A percentile compares a stretch with the other conserved stretches of the same genome.
phyloP scores from a whole-genome alignment of 2,797 vertebrate species.

The Orientallactaga sibirica region DNA sequence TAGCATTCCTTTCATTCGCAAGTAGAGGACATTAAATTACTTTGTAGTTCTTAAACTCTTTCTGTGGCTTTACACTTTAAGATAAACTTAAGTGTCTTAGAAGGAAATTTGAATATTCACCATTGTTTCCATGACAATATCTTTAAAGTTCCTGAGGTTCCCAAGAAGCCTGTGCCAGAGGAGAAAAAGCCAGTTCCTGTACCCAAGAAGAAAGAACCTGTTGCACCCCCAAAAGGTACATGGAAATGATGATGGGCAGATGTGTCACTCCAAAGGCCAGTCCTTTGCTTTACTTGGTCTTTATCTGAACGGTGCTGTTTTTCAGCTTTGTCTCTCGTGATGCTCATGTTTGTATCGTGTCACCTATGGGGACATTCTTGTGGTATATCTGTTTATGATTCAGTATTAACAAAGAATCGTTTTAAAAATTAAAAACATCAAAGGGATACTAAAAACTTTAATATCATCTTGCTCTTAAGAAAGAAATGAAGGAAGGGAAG shows the following conservation, averaged over 20 bases:
- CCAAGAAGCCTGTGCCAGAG: constrained; percentile 89
- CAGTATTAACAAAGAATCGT: constrained; percentile 43
- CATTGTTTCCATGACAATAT: constrained; percentile 80
- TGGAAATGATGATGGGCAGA: not conserved
- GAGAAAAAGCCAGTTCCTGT: constrained; percentile 87
- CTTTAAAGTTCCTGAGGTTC: constrained; percentile 89
- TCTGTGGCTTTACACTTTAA: constrained; percentile 36
- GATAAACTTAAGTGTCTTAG: constrained; percentile 70
- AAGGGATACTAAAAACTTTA: constrained; percentile 48
- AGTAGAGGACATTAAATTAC: constrained; percentile 28
- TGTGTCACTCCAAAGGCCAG: not conserved
- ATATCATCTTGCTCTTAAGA: constrained; percentile 20
- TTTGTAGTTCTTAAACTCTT: constrained; percentile 69
- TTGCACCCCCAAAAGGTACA: constrained; percentile 86
- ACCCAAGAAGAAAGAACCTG: constrained; percentile 85
- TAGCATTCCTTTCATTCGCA: not conserved
- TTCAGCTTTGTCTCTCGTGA: not conserved
- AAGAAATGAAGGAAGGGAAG: not conserved
- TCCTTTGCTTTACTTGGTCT: not conserved
- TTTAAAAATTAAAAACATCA: constrained; percentile 52
- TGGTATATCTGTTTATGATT: not conserved
- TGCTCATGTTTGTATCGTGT: not conserved
- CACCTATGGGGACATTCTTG: not conserved
- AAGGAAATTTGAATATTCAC: constrained; percentile 62
- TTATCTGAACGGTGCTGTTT: not conserved